These are phyloP conservation scores for Pimephales promelas DNA, from an alignment of 2,113 vertebrate species.

Conservation along the genomic window DNA sequence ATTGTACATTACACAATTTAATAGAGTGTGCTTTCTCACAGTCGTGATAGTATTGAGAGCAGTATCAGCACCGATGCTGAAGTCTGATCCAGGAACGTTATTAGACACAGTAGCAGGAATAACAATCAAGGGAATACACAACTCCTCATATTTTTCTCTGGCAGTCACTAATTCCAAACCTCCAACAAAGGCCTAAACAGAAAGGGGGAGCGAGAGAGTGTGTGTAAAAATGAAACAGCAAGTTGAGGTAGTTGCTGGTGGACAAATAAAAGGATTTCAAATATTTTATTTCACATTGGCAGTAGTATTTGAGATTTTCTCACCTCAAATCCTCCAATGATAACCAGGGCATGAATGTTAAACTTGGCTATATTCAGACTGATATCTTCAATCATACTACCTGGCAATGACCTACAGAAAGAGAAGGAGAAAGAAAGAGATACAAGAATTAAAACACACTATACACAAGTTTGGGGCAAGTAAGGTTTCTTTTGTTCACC, in stretches of 20 bases:
- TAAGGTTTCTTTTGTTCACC: too few relatives aligned
- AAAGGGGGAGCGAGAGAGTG: constrained; percentile 52
- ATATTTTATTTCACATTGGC: neutral
- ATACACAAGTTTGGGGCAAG: neutral
- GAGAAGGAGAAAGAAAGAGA: constrained; percentile 15
- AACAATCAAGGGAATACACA: constrained; percentile 91
- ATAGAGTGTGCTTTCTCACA: constrained; percentile 58
- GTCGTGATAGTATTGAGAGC: constrained; percentile 91
- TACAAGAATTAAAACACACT: neutral
- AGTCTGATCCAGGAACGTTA: constrained; percentile 93
- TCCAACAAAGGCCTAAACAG: constrained; percentile 87
- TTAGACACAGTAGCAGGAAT: constrained; percentile 95
- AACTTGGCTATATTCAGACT: constrained; percentile 82
- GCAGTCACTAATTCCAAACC: constrained; percentile 88
- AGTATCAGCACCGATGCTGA: constrained; percentile 91
- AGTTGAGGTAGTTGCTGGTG: neutral
- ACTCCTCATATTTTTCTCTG: constrained; percentile 85
- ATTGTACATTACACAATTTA: neutral
- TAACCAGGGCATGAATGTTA: constrained; percentile 86
- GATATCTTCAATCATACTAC: constrained; percentile 84
- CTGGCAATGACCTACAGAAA: constrained; percentile 81
- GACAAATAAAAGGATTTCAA: neutral
- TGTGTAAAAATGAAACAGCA: neutral
- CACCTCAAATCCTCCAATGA: constrained; percentile 95
- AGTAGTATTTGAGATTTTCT: constrained; percentile 30